Evolutionary conservation across 2,113 vertebrate species (phyloP), one percentile per base, ranked within the genome.

Genomic region (Poeciliopsis occidentalis): DNA sequence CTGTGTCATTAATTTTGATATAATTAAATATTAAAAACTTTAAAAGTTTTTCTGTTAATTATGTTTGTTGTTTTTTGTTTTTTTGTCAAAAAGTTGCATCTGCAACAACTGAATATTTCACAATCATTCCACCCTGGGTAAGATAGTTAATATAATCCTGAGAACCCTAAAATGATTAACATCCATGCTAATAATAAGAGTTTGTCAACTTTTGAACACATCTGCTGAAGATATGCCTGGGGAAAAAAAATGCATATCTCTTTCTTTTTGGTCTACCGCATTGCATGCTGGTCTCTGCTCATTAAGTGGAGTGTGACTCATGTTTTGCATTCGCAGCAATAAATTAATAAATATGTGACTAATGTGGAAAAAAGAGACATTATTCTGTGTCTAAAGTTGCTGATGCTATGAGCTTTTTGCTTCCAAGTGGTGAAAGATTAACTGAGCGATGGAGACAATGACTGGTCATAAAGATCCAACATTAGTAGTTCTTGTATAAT

Each of bases 241-340:
- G 32, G 3, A 30, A 30, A 8, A 37, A 78, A 32, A 57, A 64
- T 83, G 81, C 86, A 83, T 78, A 67, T 69, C 15, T 77, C 29
- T 27, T 29, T 26, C 51, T 67, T 19, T 60, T 41, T 29, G 62
- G n/a, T 74, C 76, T 83, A 72, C 68, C 84, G 85, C 81, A 82
- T 62, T 89, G 92, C 92, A 94, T 94, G 91, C 62, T 87, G 66
- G 85, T 85, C 62, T 71, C 17, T 30, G 13, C 44, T 31, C 27
- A 64, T 70, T 37, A 57, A 51, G 39, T 70, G 57, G 64, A 78
- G 51, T n/a, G 2, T 60, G 66, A 67, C 34, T 12, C 78, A 13
- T 4, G 63, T 60, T 66, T 15, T 75, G 61, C 75, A 74, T 64
- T 62, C 47, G 5, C 67, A 69, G 34, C 61, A 30, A 27, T 44